Conservation (phyloP, 2,888 invertebrate species). For the Archips crataeganus region DNA sequence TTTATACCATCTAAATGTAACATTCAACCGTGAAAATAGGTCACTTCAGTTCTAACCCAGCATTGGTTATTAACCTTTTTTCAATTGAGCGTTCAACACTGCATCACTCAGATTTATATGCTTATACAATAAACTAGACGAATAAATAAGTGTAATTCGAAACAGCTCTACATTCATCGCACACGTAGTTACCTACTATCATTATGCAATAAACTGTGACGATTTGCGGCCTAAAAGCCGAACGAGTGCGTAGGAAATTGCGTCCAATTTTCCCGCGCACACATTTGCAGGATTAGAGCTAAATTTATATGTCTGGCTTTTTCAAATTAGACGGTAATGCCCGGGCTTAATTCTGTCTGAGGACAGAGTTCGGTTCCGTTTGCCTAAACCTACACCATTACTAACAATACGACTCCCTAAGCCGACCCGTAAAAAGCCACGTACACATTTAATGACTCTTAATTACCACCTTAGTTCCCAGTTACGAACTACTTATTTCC, state of each 20-base stretch:
- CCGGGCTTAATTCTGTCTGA: slow-evolving; percentile 71
- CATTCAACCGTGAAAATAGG: neutral
- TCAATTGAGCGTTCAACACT: neutral
- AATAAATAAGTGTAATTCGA: slow-evolving; percentile 50
- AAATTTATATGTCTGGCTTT: slow-evolving; percentile 84
- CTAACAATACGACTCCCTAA: slow-evolving; percentile 55
- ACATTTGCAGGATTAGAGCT: slow-evolving; percentile 79
- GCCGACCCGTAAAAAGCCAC: slow-evolving; percentile 42
- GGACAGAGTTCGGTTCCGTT: slow-evolving; percentile 65
- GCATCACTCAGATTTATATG: neutral
- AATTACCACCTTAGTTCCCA: slow-evolving; percentile 23
- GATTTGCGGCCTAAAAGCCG: slow-evolving; percentile 72
- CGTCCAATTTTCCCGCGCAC: slow-evolving; percentile 77
- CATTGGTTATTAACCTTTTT: neutral
- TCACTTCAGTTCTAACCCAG: neutral
- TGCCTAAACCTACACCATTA: slow-evolving; percentile 59
- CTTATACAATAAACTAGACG: neutral
- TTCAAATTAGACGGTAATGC: slow-evolving; percentile 77
- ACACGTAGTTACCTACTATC: slow-evolving; percentile 51
- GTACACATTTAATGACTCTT: slow-evolving; percentile 27
- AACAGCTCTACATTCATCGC: slow-evolving; percentile 60
- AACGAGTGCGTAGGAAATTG: slow-evolving; percentile 71
- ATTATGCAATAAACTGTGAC: slow-evolving; percentile 73
- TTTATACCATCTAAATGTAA: neutral
- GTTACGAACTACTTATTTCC: slow-evolving; percentile 22